phyloP scores from a whole-genome alignment of 2,797 vertebrate genomes.

The Premnoplex brunnescens region DNA sequence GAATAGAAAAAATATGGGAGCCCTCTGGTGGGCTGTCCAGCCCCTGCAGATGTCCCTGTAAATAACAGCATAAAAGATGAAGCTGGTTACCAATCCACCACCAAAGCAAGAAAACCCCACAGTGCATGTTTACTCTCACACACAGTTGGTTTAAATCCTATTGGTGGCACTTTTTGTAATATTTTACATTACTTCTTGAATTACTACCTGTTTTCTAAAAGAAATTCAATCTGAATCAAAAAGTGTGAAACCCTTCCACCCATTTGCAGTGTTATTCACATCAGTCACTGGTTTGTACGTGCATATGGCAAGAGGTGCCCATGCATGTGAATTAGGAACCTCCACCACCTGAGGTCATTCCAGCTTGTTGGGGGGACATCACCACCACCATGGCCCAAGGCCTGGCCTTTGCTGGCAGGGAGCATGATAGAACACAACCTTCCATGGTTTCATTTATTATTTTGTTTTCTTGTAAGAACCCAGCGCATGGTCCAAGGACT shows the following conservation, averaged over 20 bases:
- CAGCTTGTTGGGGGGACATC: background rate
- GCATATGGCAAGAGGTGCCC: background rate
- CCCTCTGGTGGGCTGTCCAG: constrained; percentile 16
- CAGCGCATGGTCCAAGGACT: background rate
- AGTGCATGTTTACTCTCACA: background rate
- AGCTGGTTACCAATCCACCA: background rate
- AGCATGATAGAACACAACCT: background rate
- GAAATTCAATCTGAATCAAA: background rate
- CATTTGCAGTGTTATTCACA: accelerated
- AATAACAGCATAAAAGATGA: background rate
- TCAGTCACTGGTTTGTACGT: background rate
- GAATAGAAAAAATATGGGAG: background rate
- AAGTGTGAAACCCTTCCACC: background rate
- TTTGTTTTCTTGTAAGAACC: background rate
- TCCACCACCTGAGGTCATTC: background rate
- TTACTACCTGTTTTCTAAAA: background rate
- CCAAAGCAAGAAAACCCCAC: background rate
- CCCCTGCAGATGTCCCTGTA: background rate
- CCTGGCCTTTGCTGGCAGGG: background rate
- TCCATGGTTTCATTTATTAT: background rate
- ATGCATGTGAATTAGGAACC: background rate
- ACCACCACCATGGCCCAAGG: background rate
- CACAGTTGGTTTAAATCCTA: background rate
- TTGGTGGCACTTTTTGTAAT: background rate
- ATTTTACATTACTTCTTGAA: background rate